Base-by-base conservation (phyloP, 2,888 invertebrate genomes). In the Scaptomyza caliginosa region DNA sequence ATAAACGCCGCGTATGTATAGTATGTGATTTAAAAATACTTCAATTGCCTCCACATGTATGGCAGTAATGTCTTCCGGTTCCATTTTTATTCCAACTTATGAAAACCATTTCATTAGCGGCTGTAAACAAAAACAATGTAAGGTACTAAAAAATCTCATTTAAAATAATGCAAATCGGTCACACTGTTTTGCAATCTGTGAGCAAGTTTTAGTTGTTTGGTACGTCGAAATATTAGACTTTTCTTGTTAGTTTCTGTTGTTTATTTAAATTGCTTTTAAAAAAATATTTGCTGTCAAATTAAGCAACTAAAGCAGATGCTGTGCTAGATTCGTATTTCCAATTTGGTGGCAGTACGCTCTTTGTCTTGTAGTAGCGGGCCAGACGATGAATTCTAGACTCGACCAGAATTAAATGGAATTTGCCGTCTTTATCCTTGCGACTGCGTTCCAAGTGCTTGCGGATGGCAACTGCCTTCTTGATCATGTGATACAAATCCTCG, bases 281-380 rank as follows among this genome's bases (percentile, higher is more conserved):
- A 46, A 34, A n/a, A n/a, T n/a, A n/a, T n/a, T n/a, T 24, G 4
- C 13, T 23, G 6, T 16, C 10, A 42, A 32, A 19, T 54, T 70
- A 63, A 28, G 76, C 64, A 46, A 99, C 99, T 92, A 99, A 94
- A 90, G 99, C 99, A 75, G 99, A 99, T 50, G 99, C 99, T 66
- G 99, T 99, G 92, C 97, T 96, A 32, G 98, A 98, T 92, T 98
- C 98, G 91, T 99, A 99, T 92, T 98, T 99, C 99, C 99, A 99
- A 93, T 96, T 99, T 30, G 99, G 98, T 60, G 99, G 96, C 70
- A 99, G 94, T 67, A 98, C 96, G 88, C 95, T 95, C 93, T 97
- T 98, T 54, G 96, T 96, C 92, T 99, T 99, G 94, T 99, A 99
- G 92, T 99, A 99, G 81, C 99, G 95, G 40, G 99, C 99, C 91